These are phyloP conservation scores for Rhinophrynus dorsalis DNA, from an alignment of 2,797 vertebrate genomes.

Conservation along the genomic window DNA sequence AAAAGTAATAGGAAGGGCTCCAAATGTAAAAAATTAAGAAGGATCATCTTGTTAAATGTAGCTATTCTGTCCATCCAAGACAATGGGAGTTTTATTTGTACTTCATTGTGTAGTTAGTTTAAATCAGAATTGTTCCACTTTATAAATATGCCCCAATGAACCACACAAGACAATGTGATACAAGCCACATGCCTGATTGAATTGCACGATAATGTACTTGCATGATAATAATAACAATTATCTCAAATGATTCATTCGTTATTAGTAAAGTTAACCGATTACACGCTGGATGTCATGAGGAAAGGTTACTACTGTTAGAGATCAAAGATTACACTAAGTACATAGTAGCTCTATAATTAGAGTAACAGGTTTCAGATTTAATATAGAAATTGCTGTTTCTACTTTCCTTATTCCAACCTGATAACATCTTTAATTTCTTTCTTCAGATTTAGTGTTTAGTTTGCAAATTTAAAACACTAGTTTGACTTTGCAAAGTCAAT, in stretches of 20 bases:
- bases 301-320: conserved; percentile 20
- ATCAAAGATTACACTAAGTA: conserved; percentile 1
- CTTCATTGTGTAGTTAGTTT: too few species aligned
- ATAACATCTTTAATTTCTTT: conserved; percentile 28
- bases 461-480: background rate
- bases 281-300: conserved; percentile 5
- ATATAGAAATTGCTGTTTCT: background rate
- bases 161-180: background rate
- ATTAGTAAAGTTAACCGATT: conserved; percentile 12
- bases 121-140: too few species aligned
- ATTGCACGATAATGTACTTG: background rate
- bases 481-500: conserved; percentile 11
- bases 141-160: too few species aligned
- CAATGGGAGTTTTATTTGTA: too few species aligned
- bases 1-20: too few species aligned
- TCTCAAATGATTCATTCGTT: conserved; percentile 3
- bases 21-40: too few species aligned
- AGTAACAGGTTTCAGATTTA: conserved; percentile 5
- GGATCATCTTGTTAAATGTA: too few species aligned
- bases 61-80: too few species aligned
- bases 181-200: background rate
- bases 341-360: conserved; percentile 17
- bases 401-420: background rate
- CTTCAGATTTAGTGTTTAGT: background rate
- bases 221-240: background rate